Evolutionary conservation across 92 coral and sea anemone species (phyloP).

Genomic region (Parazoanthus swiftii): DNA sequence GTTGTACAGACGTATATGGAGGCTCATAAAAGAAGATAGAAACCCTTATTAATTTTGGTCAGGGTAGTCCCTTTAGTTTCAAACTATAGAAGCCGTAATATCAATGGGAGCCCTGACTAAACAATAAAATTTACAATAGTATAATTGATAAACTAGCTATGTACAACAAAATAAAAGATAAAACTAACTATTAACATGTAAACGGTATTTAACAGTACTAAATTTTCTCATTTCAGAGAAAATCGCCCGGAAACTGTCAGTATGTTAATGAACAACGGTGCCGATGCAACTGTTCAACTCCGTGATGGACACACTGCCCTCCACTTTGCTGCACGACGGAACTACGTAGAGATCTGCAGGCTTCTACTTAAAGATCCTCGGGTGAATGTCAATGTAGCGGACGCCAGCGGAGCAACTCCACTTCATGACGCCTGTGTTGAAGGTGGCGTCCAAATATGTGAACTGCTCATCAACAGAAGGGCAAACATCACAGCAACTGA

Average conservation of each 20-base stretch:
- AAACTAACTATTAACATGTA: too few relatives aligned
- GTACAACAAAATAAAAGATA: too few relatives aligned
- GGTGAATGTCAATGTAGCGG: slow-evolving; percentile 52
- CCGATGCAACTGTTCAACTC: slow-evolving; percentile 15
- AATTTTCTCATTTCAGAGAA: background rate
- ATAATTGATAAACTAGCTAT: too few relatives aligned
- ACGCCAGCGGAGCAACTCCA: slow-evolving; percentile 58
- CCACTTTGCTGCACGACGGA: slow-evolving; percentile 69
- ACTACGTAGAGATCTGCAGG: slow-evolving; percentile 42
- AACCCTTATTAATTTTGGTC: too few relatives aligned
- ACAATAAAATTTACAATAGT: too few relatives aligned
- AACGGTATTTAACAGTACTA: too few relatives aligned
- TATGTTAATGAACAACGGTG: background rate
- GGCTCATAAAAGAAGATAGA: too few relatives aligned
- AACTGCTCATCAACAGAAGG: slow-evolving; percentile 46
- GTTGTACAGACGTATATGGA: too few relatives aligned
- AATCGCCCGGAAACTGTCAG: background rate
- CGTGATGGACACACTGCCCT: slow-evolving; percentile 56
- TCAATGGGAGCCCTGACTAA: too few relatives aligned
- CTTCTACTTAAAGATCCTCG: slow-evolving; percentile 50
- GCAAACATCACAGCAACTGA: slow-evolving; percentile 52
- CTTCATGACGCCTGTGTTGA: slow-evolving; percentile 60
- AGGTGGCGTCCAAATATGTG: slow-evolving; percentile 50
- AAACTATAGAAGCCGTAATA: too few relatives aligned
- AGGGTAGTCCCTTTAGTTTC: too few relatives aligned